Percentiles rank a stretch among this genome's conserved stretches.
Evolutionary conservation across 2,113 vertebrate species (phyloP).

Genomic region (Rhynchomys soricoides): DNA sequence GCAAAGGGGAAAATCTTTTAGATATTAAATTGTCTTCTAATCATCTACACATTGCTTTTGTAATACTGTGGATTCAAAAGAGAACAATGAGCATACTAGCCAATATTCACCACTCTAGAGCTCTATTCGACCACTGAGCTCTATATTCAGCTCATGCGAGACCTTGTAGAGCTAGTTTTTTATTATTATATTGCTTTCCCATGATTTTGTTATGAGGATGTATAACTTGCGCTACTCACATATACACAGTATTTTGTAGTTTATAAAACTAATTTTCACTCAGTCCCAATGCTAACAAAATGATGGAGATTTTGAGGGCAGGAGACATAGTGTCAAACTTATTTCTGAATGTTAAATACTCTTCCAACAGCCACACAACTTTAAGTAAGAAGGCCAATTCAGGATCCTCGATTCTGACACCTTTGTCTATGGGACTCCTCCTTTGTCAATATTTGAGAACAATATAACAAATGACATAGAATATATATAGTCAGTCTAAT

Average conservation of each 20-base stretch:
- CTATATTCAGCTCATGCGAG: too few relatives aligned
- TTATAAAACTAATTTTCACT: neutral
- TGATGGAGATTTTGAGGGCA: neutral
- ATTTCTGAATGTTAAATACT: slow-evolving; percentile 2
- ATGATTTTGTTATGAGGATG: neutral
- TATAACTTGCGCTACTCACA: neutral
- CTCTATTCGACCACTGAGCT: neutral
- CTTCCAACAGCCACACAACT: neutral
- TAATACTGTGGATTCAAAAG: neutral
- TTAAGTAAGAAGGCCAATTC: neutral
- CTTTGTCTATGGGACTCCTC: neutral
- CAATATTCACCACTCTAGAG: too few relatives aligned
- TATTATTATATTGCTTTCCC: neutral
- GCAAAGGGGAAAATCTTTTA: neutral
- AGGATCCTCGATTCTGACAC: neutral
- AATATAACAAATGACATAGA: neutral
- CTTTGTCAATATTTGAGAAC: neutral
- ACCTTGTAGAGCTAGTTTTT: neutral
- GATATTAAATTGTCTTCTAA: neutral
- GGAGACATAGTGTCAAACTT: neutral
- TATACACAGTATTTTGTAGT: neutral
- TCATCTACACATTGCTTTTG: neutral
- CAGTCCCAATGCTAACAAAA: neutral
- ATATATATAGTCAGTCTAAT: neutral
- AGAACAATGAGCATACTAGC: neutral